A percentile compares a stretch with the other conserved stretches of the same genome.
Conservation (phyloP, 2,888 invertebrate genomes). For the Cryptosula pallasiana region DNA sequence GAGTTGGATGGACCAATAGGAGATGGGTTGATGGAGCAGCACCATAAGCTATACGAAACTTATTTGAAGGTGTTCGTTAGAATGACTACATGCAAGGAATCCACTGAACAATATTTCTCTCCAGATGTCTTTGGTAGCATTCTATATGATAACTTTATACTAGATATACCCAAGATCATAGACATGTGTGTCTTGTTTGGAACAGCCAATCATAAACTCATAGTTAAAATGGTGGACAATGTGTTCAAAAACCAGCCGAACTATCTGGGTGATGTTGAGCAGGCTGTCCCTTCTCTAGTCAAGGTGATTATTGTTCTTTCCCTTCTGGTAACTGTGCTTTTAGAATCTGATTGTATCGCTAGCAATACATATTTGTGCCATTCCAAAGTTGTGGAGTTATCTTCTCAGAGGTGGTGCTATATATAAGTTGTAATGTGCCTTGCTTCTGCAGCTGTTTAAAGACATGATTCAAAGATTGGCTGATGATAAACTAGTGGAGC, state of each 20-base stretch:
- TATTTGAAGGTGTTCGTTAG: slow-evolving; percentile 70
- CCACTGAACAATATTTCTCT: slow-evolving; percentile 64
- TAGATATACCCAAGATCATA: slow-evolving; percentile 76
- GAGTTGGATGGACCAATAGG: slow-evolving; percentile 32
- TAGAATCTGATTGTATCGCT: no score
- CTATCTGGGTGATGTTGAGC: slow-evolving; percentile 61
- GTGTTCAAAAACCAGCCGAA: slow-evolving; percentile 65
- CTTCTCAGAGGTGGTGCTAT: no score
- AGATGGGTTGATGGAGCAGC: slow-evolving; percentile 58
- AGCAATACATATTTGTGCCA: no score
- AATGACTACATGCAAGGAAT: slow-evolving; percentile 73
- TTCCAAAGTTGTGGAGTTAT: no score
- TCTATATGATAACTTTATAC: slow-evolving; percentile 73
- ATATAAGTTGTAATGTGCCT: no score
- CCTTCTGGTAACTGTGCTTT: no score
- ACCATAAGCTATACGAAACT: slow-evolving; percentile 56
- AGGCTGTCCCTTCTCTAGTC: slow-evolving; percentile 43
- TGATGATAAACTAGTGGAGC: background rate
- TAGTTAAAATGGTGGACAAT: slow-evolving; percentile 63
- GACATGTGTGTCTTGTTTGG: slow-evolving; percentile 73
- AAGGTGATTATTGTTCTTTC: no score
- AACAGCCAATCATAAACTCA: slow-evolving; percentile 61
- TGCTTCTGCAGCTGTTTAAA: slow-evolving; percentile 16
- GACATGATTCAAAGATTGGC: background rate
- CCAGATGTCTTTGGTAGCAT: slow-evolving; percentile 64